phyloP scores from a whole-genome alignment of 2,113 vertebrate genomes.

The Procavia capensis region DNA sequence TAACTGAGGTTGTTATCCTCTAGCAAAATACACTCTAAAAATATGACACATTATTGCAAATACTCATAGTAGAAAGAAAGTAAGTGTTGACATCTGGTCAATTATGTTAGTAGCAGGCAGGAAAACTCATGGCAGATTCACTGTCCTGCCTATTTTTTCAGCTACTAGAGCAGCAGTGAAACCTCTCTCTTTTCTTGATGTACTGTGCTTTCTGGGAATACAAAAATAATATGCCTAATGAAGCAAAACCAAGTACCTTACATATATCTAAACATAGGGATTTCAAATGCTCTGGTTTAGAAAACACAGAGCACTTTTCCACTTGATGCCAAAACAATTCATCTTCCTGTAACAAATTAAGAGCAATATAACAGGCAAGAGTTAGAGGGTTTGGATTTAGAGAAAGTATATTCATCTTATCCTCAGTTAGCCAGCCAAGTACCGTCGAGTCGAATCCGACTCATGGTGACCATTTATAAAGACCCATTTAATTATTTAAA shows the following conservation, averaged over 20 bases:
- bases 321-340: conserved; percentile 74
- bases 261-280: conserved; percentile 76
- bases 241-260: conserved; percentile 78
- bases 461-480: too few species aligned
- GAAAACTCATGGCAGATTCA: conserved; percentile 26
- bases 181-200: conserved; percentile 73
- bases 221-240: conserved; percentile 82
- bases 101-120: conserved; percentile 60
- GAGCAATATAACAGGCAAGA: conserved; percentile 55
- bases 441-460: too few species aligned
- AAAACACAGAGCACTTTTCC: conserved; percentile 74
- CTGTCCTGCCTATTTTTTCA: background rate
- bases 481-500: conserved; percentile 52
- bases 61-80: conserved; percentile 59
- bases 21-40: conserved; percentile 58
- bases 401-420: conserved; percentile 55
- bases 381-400: conserved; percentile 64
- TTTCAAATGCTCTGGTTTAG: conserved; percentile 77
- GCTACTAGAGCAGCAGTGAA: conserved; percentile 72
- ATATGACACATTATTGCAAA: conserved; percentile 45
- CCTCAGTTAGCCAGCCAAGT: conserved; percentile 30
- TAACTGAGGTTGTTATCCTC: conserved; percentile 30
- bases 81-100: conserved; percentile 21
- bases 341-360: conserved; percentile 77
- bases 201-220: conserved; percentile 80